Base-by-base conservation (phyloP, 2,113 vertebrate species). In the Mormyrus lacerda region DNA sequence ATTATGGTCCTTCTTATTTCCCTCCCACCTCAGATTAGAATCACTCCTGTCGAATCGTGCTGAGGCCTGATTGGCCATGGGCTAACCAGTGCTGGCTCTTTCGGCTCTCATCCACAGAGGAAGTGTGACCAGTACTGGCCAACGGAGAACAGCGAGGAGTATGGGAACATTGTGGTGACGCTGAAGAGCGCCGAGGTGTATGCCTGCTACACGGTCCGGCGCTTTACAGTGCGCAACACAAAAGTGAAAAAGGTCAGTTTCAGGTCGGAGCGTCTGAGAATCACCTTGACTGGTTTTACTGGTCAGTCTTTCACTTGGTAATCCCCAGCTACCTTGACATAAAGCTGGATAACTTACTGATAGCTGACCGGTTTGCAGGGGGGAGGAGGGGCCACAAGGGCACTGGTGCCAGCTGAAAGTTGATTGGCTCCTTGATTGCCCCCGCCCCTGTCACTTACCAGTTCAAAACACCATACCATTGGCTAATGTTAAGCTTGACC, bases 121-220 rank as follows among this genome's bases (percentile, higher is more conserved):
- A 99, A 99, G 92, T 99, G 98, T 11, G 97, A 99, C 88, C 98
- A 99, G 93, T 99, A 99, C 92, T 99, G 98, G 98, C 98, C 98
- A 0, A 95, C 96, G 0, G 98, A 99, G 93, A 98, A 97, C 91
- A 97, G 95, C 1, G 98, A 99, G 91, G 97, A 98, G 93, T 98
- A 99, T 0, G 97, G 98, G 84, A 97, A 95, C 94, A 95, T 99
- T 4, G 96, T 97, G 0, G 98, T 98, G 92, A 97, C 97, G 0
- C 92, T 99, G 89, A 98, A 96, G 94, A 98, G 97, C 96, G 97
- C 97, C 93, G 96, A 97, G 92, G 89, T 98, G 31, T 96, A 97
- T 0, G 98, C 98, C 92, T 99, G 98, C 95, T 98, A 98, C 89
- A 98, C 97, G 0, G 91, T 98, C 55, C 96, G 98, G 47, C 95